A percentile compares a stretch with the other conserved stretches of the same genome.
Conservation (phyloP, 2,797 vertebrate species). For the Sebastes cheni region DNA sequence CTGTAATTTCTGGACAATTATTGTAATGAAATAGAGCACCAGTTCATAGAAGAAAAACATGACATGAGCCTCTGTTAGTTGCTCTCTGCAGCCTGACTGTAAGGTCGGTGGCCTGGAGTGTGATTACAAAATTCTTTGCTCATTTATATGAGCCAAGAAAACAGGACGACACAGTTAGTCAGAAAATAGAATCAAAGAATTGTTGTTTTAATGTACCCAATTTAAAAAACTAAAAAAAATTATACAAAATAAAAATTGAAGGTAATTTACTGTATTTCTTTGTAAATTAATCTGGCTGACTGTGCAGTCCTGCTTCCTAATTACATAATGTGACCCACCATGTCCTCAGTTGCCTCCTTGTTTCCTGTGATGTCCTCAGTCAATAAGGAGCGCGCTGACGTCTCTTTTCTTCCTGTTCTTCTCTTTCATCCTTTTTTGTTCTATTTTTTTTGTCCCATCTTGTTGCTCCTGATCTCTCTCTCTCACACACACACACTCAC, state of each 20-base stretch:
- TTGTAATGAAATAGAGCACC: background rate
- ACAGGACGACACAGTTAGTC: slow-evolving; percentile 43
- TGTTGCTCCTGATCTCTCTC: slow-evolving; percentile 30
- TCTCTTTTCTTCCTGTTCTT: slow-evolving; percentile 18
- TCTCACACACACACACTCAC: no score
- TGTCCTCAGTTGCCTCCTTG: slow-evolving; percentile 49
- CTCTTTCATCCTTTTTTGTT: slow-evolving; percentile 4
- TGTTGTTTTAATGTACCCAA: background rate
- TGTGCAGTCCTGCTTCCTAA: slow-evolving; percentile 48
- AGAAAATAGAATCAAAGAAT: background rate
- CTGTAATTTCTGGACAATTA: background rate
- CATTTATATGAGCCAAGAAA: slow-evolving; percentile 20
- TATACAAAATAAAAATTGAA: background rate
- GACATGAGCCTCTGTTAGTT: background rate
- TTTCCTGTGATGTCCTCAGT: slow-evolving; percentile 50
- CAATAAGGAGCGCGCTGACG: slow-evolving; percentile 47
- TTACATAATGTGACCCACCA: slow-evolving; percentile 11
- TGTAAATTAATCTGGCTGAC: slow-evolving; percentile 13
- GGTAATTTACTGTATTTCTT: background rate
- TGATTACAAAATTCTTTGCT: slow-evolving; percentile 1
- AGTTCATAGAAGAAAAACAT: background rate
- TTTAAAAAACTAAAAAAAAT: background rate
- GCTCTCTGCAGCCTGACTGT: slow-evolving; percentile 41
- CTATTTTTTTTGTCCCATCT: slow-evolving; percentile 13
- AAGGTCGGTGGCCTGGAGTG: slow-evolving; percentile 48